phyloP scores from a whole-genome alignment of 2,797 vertebrate genomes.

The Chromobotia macracanthus region DNA sequence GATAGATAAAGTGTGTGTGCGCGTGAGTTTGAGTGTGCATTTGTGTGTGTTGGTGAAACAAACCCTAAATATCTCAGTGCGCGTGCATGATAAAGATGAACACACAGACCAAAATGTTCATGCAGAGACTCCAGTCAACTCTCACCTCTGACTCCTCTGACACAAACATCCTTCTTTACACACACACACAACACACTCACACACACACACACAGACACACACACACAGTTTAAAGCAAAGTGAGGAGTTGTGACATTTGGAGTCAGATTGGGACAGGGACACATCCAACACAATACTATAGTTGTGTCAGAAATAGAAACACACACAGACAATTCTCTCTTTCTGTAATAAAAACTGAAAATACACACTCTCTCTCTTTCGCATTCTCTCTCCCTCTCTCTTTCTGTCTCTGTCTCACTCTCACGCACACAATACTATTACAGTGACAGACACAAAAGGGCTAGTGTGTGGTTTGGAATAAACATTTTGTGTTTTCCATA shows the following conservation, averaged over 20 bases:
- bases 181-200: no score
- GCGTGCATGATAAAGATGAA: background rate
- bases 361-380: conserved; percentile 12
- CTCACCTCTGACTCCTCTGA: background rate
- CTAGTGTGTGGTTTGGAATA: conserved; percentile 39
- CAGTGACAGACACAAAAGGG: conserved; percentile 40
- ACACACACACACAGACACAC: background rate
- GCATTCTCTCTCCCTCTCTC: conserved; percentile 17
- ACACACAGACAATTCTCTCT: conserved; percentile 71
- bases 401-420: conserved; percentile 14
- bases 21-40: conserved; percentile 13
- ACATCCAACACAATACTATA: conserved; percentile 77
- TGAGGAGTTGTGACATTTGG: background rate
- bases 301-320: conserved; percentile 80
- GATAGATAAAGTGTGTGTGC: background rate
- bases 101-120: background rate
- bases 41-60: background rate
- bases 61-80: conserved; percentile 6
- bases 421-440: conserved; percentile 25
- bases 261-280: conserved; percentile 73
- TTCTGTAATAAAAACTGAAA: conserved; percentile 37
- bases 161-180: background rate
- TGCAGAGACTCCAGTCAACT: background rate
- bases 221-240: background rate
- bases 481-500: conserved; percentile 14